phyloP scores from a whole-genome alignment of 2,888 invertebrate species.

The Parnassius mnemosyne region DNA sequence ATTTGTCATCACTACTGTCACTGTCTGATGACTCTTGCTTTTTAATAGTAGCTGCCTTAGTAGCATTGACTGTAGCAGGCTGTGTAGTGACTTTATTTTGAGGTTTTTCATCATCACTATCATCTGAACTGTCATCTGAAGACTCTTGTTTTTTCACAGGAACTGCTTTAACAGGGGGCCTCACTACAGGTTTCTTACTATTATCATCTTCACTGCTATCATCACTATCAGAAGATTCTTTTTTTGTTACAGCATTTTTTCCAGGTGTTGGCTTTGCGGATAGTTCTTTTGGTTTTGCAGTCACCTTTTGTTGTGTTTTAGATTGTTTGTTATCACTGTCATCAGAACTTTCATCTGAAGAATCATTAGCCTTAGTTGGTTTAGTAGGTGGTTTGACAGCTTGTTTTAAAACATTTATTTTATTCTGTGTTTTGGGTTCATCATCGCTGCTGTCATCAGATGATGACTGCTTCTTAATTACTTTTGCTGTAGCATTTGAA shows the following conservation, averaged over 20 bases:
- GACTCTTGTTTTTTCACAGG: constrained; percentile 52
- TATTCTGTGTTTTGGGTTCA: constrained; percentile 39
- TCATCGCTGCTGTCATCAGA: constrained; percentile 48
- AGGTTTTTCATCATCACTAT: constrained; percentile 31
- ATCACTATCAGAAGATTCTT: constrained; percentile 58
- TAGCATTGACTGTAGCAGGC: constrained; percentile 8
- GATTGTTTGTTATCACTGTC: constrained; percentile 59
- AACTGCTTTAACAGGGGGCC: constrained; percentile 36
- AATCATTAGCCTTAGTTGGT: constrained; percentile 45
- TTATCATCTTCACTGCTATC: constrained; percentile 64
- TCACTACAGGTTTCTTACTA: constrained; percentile 45
- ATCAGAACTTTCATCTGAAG: constrained; percentile 55
- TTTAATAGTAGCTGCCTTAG: constrained; percentile 33
- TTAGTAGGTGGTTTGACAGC: constrained; percentile 28
- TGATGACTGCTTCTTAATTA: constrained; percentile 48
- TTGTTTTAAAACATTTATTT: constrained; percentile 14
- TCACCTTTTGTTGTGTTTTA: constrained; percentile 33
- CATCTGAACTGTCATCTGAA: constrained; percentile 46
- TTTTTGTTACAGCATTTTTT: constrained; percentile 47
- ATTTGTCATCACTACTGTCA: neutral
- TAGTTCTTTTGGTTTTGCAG: constrained; percentile 25
- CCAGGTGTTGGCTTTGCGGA: constrained; percentile 32
- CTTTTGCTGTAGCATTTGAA: constrained; percentile 31
- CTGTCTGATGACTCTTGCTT: constrained; percentile 27
- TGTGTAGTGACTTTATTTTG: constrained; percentile 25